phyloP scores from a whole-genome alignment of 2,888 invertebrate genomes.

The Spisula solida region DNA sequence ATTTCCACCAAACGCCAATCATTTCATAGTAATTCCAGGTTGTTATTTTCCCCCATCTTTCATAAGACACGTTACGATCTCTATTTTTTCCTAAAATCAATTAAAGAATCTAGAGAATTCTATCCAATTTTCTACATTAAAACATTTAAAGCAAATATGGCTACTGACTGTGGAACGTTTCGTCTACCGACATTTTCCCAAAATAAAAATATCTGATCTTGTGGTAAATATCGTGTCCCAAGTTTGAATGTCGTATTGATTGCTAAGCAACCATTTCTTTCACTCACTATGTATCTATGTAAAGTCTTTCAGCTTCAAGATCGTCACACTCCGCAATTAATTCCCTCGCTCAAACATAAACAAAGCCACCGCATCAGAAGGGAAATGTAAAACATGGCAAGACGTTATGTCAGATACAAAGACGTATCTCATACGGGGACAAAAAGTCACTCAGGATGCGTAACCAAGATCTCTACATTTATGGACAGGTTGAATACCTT shows the following conservation, averaged over 20 bases:
- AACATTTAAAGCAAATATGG: neutral
- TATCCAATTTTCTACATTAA: neutral
- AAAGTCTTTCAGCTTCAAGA: neutral
- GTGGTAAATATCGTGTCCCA: neutral
- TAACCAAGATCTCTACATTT: neutral
- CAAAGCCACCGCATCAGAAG: neutral
- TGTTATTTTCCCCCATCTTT: neutral
- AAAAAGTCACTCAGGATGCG: neutral
- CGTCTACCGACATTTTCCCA: neutral
- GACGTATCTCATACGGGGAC: neutral
- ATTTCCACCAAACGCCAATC: neutral
- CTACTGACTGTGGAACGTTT: neutral
- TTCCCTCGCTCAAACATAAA: neutral
- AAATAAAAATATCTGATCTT: constrained; percentile 11
- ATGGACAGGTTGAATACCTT: neutral
- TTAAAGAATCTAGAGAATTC: neutral
- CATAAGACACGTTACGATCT: neutral
- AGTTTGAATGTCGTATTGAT: constrained; percentile 4
- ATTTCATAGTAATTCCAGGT: neutral
- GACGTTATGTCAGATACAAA: neutral
- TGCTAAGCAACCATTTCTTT: neutral
- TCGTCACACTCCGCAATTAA: constrained; percentile 19
- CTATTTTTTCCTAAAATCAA: neutral
- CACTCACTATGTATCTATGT: neutral
- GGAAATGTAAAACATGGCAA: neutral